These are phyloP conservation scores for Myiotriccus ornatus DNA, from an alignment of 2,797 vertebrate genomes.

Conservation along the genomic window DNA sequence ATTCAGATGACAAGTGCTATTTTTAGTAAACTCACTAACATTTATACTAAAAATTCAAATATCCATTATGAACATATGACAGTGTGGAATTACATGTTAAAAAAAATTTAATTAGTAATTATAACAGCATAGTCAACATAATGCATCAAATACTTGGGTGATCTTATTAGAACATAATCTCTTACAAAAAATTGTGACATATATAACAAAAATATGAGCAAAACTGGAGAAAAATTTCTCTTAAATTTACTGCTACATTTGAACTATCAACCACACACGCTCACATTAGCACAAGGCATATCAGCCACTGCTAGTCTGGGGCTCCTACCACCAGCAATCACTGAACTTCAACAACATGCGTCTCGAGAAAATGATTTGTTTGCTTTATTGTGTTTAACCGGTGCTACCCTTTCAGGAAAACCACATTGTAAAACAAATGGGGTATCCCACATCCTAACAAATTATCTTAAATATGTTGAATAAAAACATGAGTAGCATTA, in stretches of 20 bases:
- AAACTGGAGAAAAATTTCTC: neutral
- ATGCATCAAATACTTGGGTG: neutral
- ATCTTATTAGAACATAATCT: neutral
- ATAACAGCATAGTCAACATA: neutral
- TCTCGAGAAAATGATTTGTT: neutral
- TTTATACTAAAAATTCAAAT: neutral
- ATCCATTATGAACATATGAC: neutral
- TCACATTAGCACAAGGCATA: neutral
- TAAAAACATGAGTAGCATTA: neutral
- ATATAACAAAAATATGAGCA: neutral
- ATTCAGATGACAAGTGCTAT: neutral
- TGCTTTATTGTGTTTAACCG: slow-evolving; percentile 21
- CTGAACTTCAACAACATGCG: neutral
- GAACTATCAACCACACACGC: neutral
- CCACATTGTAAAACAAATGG: neutral
- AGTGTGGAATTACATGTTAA: neutral
- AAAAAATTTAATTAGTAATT: neutral
- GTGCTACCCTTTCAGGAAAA: slow-evolving; percentile 4
- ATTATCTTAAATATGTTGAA: neutral
- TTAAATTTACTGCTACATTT: neutral
- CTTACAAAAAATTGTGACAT: neutral
- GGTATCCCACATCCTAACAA: neutral
- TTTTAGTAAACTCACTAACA: neutral
- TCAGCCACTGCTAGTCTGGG: neutral
- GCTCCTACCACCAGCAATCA: neutral